Percentiles rank a stretch among this genome's conserved stretches.
Conservation (phyloP, 2,888 invertebrate genomes). For the Sthenelais limicola region DNA sequence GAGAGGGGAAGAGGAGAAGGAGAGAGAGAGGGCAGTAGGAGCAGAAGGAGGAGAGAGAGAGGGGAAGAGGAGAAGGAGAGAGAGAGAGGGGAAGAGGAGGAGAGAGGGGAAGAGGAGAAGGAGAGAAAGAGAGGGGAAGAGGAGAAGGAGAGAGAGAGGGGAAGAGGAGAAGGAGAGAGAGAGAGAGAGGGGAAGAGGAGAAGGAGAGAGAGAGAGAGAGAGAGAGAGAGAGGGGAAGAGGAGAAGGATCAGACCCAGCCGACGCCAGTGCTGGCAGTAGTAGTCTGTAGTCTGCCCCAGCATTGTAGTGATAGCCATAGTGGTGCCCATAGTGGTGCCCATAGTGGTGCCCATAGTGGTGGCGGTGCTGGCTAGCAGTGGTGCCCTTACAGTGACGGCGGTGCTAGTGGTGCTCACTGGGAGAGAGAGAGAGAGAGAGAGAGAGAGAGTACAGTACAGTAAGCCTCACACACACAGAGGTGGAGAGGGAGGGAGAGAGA, state of each 20-base stretch:
- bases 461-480: neutral
- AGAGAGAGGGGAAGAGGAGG: constrained; percentile 9
- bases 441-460: too few species aligned
- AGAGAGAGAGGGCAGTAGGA: neutral
- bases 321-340: too few species aligned
- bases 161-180: neutral
- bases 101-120: neutral
- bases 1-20: constrained; percentile 5
- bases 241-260: too few species aligned
- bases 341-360: too few species aligned
- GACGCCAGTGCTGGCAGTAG: too few species aligned
- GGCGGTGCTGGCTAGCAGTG: too few species aligned
- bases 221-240: neutral
- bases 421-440: neutral
- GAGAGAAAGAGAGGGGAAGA: neutral
- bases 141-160: neutral
- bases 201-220: neutral
- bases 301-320: too few species aligned
- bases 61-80: neutral
- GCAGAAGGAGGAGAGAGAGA: neutral
- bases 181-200: neutral
- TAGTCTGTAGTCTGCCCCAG: too few species aligned
- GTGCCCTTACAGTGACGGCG: too few species aligned
- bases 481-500: neutral
- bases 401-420: too few species aligned